phyloP scores from a whole-genome alignment of 37 sponge, comb jelly and placozoan species.

The Aplysina aerophoba region DNA sequence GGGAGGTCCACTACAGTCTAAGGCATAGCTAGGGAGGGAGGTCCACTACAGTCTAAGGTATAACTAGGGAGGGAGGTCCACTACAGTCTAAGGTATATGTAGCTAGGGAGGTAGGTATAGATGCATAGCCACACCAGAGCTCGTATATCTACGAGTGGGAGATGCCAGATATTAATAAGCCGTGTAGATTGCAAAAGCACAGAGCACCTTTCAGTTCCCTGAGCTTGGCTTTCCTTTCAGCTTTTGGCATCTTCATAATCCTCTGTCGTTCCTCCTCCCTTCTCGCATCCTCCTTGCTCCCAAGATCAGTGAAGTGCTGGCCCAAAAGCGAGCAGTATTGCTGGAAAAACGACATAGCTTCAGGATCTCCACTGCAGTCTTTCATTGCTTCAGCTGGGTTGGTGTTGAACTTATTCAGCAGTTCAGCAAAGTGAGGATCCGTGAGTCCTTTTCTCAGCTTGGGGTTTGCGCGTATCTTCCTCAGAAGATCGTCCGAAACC shows the following conservation, averaged over 20 bases:
- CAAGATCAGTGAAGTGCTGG: slow-evolving; percentile 71
- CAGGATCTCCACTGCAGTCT: slow-evolving; percentile 41
- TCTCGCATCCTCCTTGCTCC: slow-evolving; percentile 48
- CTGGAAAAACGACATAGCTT: slow-evolving; percentile 56
- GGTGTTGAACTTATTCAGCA: slow-evolving; percentile 55
- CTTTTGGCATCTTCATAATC: neutral
- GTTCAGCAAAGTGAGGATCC: slow-evolving; percentile 60
- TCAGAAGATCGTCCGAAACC: slow-evolving; percentile 79
- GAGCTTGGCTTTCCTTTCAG: too few species aligned
- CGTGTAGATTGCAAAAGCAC: too few species aligned
- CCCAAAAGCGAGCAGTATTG: slow-evolving; percentile 82
- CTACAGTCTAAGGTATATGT: too few species aligned
- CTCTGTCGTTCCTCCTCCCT: neutral
- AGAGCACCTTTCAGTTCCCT: too few species aligned
- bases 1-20: too few species aligned
- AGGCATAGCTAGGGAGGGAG: too few species aligned
- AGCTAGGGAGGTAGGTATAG: too few species aligned
- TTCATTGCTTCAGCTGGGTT: slow-evolving; percentile 56
- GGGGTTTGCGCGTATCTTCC: slow-evolving; percentile 72
- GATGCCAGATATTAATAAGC: too few species aligned
- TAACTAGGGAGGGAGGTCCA: too few species aligned
- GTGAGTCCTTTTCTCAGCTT: slow-evolving; percentile 55
- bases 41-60: too few species aligned
- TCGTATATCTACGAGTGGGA: too few species aligned
- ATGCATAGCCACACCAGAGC: too few species aligned